phyloP scores from a whole-genome alignment of 2,113 vertebrate species.

The Pungitius pungitius region DNA sequence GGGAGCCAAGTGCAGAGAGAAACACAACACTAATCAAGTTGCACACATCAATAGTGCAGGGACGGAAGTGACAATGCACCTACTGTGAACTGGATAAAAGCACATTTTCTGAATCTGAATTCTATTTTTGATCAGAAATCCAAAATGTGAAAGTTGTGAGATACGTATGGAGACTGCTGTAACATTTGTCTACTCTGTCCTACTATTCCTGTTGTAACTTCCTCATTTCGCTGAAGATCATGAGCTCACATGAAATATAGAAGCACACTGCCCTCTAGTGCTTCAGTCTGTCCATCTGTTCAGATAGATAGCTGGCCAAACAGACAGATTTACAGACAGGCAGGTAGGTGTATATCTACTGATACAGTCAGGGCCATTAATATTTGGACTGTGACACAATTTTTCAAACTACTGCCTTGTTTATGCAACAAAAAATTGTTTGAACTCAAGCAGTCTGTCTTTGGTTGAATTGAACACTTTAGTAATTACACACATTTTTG shows the following conservation, averaged over 20 bases:
- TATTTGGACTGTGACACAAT: too few species aligned
- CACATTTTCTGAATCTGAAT: neutral
- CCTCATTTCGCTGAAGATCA: conserved; percentile 5
- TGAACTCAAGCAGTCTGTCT: too few species aligned
- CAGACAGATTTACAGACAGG: too few species aligned
- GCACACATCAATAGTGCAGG: conserved; percentile 31
- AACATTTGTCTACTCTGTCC: conserved; percentile 6
- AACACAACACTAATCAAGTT: conserved; percentile 47
- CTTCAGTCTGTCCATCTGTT: neutral
- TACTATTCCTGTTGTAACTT: neutral
- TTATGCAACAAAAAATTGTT: too few species aligned
- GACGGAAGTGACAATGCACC: neutral
- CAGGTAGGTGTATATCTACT: too few species aligned
- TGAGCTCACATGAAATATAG: neutral
- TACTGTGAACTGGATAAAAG: neutral
- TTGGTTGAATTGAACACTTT: too few species aligned
- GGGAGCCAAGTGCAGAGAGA: conserved; percentile 41
- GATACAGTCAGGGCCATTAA: too few species aligned
- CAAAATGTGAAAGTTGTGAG: neutral
- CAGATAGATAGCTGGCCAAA: too few species aligned
- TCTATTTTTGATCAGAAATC: neutral
- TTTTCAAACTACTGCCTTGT: too few species aligned
- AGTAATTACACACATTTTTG: too few species aligned
- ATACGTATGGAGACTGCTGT: neutral
- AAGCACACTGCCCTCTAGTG: conserved; percentile 71